Evolutionary conservation across 2,888 invertebrate species (phyloP), one percentile per base, ranked within the genome.

Genomic region (Dexiosoma caninum): DNA sequence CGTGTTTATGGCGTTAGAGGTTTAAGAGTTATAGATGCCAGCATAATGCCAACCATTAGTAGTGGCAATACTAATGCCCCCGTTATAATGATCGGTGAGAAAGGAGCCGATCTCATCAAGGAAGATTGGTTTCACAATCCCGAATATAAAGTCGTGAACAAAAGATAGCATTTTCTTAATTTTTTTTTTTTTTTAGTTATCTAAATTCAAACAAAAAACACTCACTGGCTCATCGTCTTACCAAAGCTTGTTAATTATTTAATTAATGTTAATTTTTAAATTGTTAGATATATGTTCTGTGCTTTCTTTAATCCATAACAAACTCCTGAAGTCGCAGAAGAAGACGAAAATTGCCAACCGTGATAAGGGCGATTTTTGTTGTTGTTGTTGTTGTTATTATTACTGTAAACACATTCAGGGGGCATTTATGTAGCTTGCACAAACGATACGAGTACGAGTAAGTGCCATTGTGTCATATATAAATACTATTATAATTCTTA

Each of bases 1-100:
- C 91, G 93, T 53, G 95, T 96, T 0, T 93, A 96, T 84, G 97
- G 97, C 1, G 91, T 97, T 0, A 91, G 93, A 67, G 95, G 95
- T 10, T 91, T 97, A 27, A 91, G 97, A 82, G 95, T 97, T 16
- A 94, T 96, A 84, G 97, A 97, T 87, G 96, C 96, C 32, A 95
- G 95, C 85, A 94, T 97, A 84, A 97, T 97, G 96, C 97, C 97
- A 0, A 95, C 95, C 1, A 95, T 97, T 84, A 94, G 94, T 30
- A 96, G 96, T 86, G 97, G 97, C 7, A 97, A 97, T 86, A 97
- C 97, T 0, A 96, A 97, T 88, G 97, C 97, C 0, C 96, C 97
- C 0, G 94, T 94, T n/a, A 95, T 97, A 60, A 97, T 97, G 97
- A 95, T 97, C 32, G 97, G 94, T 0, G 97, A 97, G 87, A 97